Evolutionary conservation across 1,140 invertebrate genomes (phyloP).

Genomic region (Vanessa tameamea): DNA sequence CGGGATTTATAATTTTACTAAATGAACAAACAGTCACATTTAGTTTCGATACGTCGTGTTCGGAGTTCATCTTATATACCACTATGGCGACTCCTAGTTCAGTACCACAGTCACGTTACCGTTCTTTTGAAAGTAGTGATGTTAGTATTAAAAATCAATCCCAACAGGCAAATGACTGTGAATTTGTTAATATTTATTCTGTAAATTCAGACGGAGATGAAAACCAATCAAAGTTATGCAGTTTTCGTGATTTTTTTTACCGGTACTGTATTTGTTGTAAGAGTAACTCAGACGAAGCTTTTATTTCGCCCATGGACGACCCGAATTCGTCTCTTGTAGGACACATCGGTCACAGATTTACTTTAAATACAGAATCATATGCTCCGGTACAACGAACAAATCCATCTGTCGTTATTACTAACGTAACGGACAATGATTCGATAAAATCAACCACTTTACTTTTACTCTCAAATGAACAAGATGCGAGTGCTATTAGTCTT

Average conservation of each 20-base stretch:
- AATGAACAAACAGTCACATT: constrained; percentile 42
- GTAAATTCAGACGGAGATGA: constrained; percentile 36
- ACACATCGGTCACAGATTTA: constrained; percentile 59
- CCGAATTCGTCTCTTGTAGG: constrained; percentile 60
- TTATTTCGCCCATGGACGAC: constrained; percentile 51
- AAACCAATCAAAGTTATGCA: constrained; percentile 40
- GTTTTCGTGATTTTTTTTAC: constrained; percentile 43
- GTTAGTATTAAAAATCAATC: constrained; percentile 33
- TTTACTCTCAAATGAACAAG: constrained; percentile 50
- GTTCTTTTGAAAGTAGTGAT: constrained; percentile 51
- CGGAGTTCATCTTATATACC: constrained; percentile 23
- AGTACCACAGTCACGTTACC: constrained; percentile 48
- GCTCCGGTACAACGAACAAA: constrained; percentile 25
- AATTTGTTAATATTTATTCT: constrained; percentile 62
- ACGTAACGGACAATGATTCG: constrained; percentile 52
- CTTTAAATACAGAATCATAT: constrained; percentile 46
- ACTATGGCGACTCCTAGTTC: constrained; percentile 51
- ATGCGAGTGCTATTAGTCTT: constrained; percentile 46
- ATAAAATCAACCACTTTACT: constrained; percentile 56
- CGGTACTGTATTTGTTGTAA: constrained; percentile 56
- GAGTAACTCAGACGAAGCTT: constrained; percentile 36
- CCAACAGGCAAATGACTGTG: constrained; percentile 38
- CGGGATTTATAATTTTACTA: constrained; percentile 59
- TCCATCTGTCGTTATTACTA: constrained; percentile 44
- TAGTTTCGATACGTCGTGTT: constrained; percentile 29